phyloP scores from a whole-genome alignment of 2,888 invertebrate genomes.

The Pegoplata infirma region DNA sequence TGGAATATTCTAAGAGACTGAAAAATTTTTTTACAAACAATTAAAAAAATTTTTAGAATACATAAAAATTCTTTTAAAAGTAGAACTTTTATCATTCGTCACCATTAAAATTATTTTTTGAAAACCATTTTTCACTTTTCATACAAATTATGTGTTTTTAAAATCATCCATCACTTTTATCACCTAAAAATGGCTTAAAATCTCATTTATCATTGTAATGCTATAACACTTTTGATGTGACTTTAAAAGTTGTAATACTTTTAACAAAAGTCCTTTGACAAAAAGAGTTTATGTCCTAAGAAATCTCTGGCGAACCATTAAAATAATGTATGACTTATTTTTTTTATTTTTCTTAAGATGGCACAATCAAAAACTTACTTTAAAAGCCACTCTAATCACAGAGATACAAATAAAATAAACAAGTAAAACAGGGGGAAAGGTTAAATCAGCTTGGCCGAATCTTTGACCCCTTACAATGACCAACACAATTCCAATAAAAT shows the following conservation, averaged over 20 bases:
- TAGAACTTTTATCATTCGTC: no score
- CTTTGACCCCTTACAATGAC: no score
- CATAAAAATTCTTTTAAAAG: no score
- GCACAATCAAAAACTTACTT: background rate
- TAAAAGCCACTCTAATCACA: background rate
- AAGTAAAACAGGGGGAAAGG: no score
- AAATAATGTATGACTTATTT: background rate
- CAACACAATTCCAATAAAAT: no score
- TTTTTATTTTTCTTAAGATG: background rate
- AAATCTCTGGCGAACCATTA: background rate
- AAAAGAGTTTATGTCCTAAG: background rate
- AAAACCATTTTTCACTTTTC: background rate
- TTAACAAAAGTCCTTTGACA: background rate
- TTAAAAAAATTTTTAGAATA: no score
- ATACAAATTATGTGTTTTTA: background rate
- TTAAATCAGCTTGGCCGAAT: no score
- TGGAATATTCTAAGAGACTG: no score
- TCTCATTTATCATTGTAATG: background rate
- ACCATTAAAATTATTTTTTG: background rate
- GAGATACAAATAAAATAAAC: no score
- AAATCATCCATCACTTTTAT: background rate
- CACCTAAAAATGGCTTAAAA: background rate
- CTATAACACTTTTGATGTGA: background rate
- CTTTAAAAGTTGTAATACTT: no score
- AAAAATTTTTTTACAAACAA: no score